phyloP scores from a whole-genome alignment of 1,140 invertebrate genomes.

The Probaryconus sp. region DNA sequence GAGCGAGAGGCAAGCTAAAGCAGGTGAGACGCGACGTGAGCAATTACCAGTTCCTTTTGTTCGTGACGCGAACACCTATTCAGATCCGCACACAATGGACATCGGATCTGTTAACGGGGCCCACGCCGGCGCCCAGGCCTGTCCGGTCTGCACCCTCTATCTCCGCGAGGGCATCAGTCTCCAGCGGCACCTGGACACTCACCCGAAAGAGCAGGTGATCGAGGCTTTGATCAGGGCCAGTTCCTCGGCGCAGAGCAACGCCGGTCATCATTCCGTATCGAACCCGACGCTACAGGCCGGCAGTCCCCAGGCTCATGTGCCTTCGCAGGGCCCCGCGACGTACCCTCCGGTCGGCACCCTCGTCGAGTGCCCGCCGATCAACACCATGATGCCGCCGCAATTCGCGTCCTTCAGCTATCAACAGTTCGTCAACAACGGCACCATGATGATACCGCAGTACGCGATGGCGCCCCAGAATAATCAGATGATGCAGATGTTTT shows the following conservation, averaged over 20 bases:
- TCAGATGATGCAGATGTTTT: slow-evolving; percentile 80
- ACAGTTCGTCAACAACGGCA: slow-evolving; percentile 80
- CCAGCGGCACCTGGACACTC: slow-evolving; percentile 87
- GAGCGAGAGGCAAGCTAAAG: slow-evolving; percentile 17
- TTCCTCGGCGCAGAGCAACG: slow-evolving; percentile 11
- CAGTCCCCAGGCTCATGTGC: too few species aligned
- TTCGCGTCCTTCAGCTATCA: slow-evolving; percentile 80
- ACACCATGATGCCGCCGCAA: slow-evolving; percentile 74
- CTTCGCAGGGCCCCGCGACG: slow-evolving; percentile 9
- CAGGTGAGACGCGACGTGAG: slow-evolving; percentile 51
- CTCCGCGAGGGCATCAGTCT: slow-evolving; percentile 88
- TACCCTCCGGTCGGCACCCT: slow-evolving; percentile 6
- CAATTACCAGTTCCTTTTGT: slow-evolving; percentile 27
- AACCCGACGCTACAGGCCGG: too few species aligned
- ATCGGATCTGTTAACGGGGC: slow-evolving; percentile 1
- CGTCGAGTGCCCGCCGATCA: slow-evolving; percentile 73
- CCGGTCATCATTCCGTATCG: too few species aligned
- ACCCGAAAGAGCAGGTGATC: slow-evolving; percentile 91
- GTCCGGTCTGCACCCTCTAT: slow-evolving; percentile 90
- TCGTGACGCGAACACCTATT: neutral
- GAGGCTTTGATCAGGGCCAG: slow-evolving; percentile 84
- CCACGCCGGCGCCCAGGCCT: slow-evolving; percentile 76
- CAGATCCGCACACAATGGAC: slow-evolving; percentile 25
- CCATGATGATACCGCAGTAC: slow-evolving; percentile 79
- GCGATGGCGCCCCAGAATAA: slow-evolving; percentile 79